Evolutionary conservation across 2,888 invertebrate genomes (phyloP).

Genomic region (Spicauda simplicius): DNA sequence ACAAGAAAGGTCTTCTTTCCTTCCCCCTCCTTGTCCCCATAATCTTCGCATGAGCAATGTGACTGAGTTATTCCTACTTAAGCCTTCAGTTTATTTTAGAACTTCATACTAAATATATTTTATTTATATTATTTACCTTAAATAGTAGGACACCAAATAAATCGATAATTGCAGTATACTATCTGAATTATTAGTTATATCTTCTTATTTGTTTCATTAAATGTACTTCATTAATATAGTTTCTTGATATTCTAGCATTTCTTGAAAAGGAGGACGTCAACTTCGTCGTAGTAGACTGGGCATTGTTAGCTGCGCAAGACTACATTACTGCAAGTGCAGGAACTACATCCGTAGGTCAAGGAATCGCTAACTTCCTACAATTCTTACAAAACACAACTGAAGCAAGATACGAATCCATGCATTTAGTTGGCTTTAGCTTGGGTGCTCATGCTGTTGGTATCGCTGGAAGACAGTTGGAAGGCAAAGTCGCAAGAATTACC

Average conservation of each 20-base stretch:
- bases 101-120: too few species aligned
- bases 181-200: too few species aligned
- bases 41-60: too few species aligned
- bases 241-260: conserved; percentile 45
- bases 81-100: too few species aligned
- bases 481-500: conserved; percentile 20
- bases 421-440: conserved; percentile 24
- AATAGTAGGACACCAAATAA: too few species aligned
- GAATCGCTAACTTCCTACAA: conserved; percentile 53
- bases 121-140: too few species aligned
- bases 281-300: conserved; percentile 63
- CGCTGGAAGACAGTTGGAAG: conserved; percentile 16
- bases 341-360: conserved; percentile 56
- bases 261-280: conserved; percentile 53
- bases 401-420: conserved; percentile 29
- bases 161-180: too few species aligned
- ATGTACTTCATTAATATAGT: too few species aligned
- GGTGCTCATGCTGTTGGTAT: conserved; percentile 27
- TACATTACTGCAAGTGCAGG: conserved; percentile 56
- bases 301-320: conserved; percentile 50
- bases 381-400: conserved; percentile 44
- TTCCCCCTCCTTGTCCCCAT: too few species aligned
- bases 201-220: too few species aligned
- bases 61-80: too few species aligned
- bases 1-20: too few species aligned